A percentile compares a stretch with the other conserved stretches of the same genome.
Evolutionary conservation across 2,113 vertebrate species (phyloP).

Genomic region (Tenebrosternarchus preto): DNA sequence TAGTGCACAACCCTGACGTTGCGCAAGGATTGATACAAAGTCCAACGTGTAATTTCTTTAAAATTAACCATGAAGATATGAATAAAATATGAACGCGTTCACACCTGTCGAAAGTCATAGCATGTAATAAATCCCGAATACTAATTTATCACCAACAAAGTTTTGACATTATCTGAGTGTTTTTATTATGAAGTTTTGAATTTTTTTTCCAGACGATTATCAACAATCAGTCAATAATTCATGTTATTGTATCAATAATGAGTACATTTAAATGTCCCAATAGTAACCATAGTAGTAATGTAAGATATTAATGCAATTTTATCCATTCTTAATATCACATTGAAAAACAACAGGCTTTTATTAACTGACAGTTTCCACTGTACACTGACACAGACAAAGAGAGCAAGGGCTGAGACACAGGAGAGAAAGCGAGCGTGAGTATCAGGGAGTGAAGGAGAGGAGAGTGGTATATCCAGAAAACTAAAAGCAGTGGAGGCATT

Average conservation of each 20-base stretch:
- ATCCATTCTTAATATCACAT: conserved; percentile 78
- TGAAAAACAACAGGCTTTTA: conserved; percentile 79
- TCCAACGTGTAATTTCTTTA: not conserved
- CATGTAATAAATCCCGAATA: not conserved
- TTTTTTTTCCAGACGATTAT: conserved; percentile 71
- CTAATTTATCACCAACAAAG: conserved; percentile 42
- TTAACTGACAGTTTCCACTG: conserved; percentile 81
- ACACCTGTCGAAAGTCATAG: not conserved
- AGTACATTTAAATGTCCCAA: conserved; percentile 71
- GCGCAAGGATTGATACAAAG: conserved; percentile 16
- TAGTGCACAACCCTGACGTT: not conserved
- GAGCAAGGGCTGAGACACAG: conserved; percentile 70
- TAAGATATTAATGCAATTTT: conserved; percentile 76
- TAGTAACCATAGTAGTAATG: conserved; percentile 75
- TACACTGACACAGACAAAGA: conserved; percentile 80
- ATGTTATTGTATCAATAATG: conserved; percentile 74
- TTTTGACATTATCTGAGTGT: conserved; percentile 71
- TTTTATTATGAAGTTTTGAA: conserved; percentile 82
- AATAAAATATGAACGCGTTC: no score
- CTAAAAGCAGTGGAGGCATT: conserved; percentile 42
- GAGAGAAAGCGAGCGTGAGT: conserved; percentile 49
- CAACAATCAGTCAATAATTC: conserved; percentile 74
- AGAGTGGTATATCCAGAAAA: conserved; percentile 70
- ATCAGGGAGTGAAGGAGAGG: conserved; percentile 56
- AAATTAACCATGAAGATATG: no score